Conservation (phyloP, 92 coral and sea anemone genomes). For the Paramuricea clavata region DNA sequence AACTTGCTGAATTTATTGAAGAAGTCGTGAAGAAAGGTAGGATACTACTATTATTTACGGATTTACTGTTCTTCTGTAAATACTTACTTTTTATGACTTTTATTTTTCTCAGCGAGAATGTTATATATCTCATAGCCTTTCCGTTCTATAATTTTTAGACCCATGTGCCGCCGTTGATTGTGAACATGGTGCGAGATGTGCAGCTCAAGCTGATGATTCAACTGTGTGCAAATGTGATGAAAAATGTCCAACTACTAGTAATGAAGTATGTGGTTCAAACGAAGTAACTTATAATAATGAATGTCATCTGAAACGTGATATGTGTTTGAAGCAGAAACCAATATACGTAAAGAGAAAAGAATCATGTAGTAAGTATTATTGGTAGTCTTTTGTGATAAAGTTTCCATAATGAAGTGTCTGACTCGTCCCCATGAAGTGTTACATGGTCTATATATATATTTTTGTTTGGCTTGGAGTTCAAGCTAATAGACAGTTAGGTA, state of each 20-base stretch:
- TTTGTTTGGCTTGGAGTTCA: too few relatives aligned
- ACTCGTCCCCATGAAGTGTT: neutral
- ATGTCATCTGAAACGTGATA: constrained; percentile 74
- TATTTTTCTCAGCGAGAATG: neutral
- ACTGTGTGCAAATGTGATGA: constrained; percentile 83
- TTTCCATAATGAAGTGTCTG: neutral
- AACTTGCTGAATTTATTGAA: constrained; percentile 70
- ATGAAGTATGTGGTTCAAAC: constrained; percentile 78
- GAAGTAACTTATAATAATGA: constrained; percentile 72
- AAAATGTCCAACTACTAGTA: constrained; percentile 68
- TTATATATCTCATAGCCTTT: neutral
- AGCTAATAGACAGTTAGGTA: neutral
- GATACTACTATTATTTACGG: neutral
- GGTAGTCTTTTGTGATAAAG: neutral
- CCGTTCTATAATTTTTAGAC: constrained; percentile 55
- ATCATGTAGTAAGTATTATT: constrained; percentile 80
- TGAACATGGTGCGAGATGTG: constrained; percentile 84
- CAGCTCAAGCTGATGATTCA: constrained; percentile 81
- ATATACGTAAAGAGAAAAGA: constrained; percentile 77
- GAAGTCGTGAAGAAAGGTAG: constrained; percentile 77
- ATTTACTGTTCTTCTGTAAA: neutral
- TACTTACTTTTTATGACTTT: neutral
- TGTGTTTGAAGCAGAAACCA: constrained; percentile 83
- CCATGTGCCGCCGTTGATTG: constrained; percentile 88
- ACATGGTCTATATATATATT: too few relatives aligned